phyloP scores from a whole-genome alignment of 2,797 vertebrate genomes.

The Hyperoplus immaculatus region DNA sequence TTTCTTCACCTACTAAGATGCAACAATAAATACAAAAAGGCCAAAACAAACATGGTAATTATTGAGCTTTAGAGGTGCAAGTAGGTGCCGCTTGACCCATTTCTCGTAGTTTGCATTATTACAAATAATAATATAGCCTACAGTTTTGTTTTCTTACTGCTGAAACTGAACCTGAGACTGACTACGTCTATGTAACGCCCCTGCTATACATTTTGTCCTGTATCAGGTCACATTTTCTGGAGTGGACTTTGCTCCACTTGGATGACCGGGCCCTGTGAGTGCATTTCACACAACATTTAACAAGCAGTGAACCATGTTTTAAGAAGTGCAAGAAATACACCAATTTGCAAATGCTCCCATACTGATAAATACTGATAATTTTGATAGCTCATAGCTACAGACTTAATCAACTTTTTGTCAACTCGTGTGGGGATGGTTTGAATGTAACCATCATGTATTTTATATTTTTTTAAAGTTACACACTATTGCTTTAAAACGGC shows the following conservation, averaged over 20 bases:
- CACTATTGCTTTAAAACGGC: background rate
- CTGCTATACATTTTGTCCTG: background rate
- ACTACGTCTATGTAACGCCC: background rate
- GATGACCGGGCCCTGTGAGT: slow-evolving; percentile 9
- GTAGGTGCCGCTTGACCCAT: background rate
- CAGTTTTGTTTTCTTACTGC: background rate
- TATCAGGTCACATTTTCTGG: background rate
- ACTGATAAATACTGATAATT: too few relatives aligned
- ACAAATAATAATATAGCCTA: background rate
- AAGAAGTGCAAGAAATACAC: slow-evolving; percentile 14
- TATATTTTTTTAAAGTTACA: background rate
- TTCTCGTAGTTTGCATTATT: background rate
- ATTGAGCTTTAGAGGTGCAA: background rate
- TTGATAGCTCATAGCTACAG: too few relatives aligned
- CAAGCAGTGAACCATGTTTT: slow-evolving; percentile 14
- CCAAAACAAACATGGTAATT: too few relatives aligned
- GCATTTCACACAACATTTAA: slow-evolving; percentile 32
- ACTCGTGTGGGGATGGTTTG: too few relatives aligned
- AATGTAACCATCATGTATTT: too few relatives aligned
- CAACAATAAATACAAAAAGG: background rate
- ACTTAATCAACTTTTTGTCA: too few relatives aligned
- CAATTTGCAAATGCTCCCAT: too few relatives aligned
- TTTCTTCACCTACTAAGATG: background rate
- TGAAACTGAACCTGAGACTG: background rate
- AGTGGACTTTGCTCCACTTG: slow-evolving; percentile 4